Evolutionary conservation across 2,113 vertebrate genomes (phyloP), one percentile per base, ranked within the genome.

Genomic region (Podarcis muralis): DNA sequence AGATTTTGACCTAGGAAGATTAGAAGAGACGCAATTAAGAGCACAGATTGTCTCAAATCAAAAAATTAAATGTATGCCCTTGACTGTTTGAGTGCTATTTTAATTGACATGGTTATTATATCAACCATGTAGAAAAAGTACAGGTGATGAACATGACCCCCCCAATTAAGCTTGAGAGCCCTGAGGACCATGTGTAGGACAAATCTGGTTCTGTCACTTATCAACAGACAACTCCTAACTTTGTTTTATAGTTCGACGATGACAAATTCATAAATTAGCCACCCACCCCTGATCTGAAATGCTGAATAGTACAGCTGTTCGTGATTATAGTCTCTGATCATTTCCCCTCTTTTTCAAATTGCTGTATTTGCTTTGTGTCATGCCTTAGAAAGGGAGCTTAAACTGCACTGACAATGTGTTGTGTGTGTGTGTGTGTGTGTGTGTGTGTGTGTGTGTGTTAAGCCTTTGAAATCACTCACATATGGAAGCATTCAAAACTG

Each of bases 181-280:
- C 69, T 74, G 48, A 59, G 69, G 83, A 84, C 83, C 83, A 32
- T 74, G 22, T 57, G 5, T 37, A 40, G 15, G 68, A 23, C 66
- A 72, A 48, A 32, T 7, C 48, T 23, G 48, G 69, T 75, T 84
- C 83, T 69, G n/a, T 59, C 83, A 74, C 69, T 74, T n/a, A 15
- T 57, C 48, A 53, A 4, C 40, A 84, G 82, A 23, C 27, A 69
- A 15, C 43, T 75, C n/a, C 20, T 35, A 72, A 30, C 20, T 59
- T 53, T 15, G 3, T 25, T 74, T 57, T 59, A 59, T 75, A 59
- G 53, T 84, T 59, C 1, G 0, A 57, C 8, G 83, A 74, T 74
- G 83, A 84, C 83, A 59, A 84, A 59, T 72, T 57, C n/a, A 57
- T 74, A 74, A 72, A 59, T 84, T 74, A 84, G 30, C n/a, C 83